Evolutionary conservation across 2,888 invertebrate genomes (phyloP), one percentile per base, ranked within the genome.

Genomic region (Hydropsyche betteni): DNA sequence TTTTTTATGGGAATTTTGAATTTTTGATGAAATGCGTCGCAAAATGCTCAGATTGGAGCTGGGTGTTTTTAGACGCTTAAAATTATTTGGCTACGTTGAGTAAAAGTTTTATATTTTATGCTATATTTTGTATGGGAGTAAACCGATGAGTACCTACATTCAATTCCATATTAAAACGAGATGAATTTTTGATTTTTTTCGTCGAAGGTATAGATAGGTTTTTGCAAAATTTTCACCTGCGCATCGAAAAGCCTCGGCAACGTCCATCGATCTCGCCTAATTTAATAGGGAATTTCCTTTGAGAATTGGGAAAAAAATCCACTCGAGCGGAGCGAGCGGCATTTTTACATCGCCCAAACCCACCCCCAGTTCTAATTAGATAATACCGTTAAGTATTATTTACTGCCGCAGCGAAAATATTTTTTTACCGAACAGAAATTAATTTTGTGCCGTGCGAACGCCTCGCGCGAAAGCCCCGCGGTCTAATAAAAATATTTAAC

Each of bases 341-440:
- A 70, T 74, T 76, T 78, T 77, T 76, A 79, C 78, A 76, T 76
- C 73, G 68, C 58, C 70, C n/a, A 24, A 64, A 58, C 64, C 73
- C 71, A 24, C 58, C 53, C 73, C 14, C 10, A 58, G 58, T 55
- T 53, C 58, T 77, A 79, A 79, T 79, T 79, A 79, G 77, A 79
- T 79, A 79, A 79, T 74, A 75, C 71, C 52, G 68, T 70, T 77
- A 79, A 79, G 76, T 76, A 75, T 75, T 77, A 79, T 79, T 79
- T 77, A 79, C 76, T 77, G 77, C 77, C 76, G 61, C 33, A 72
- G 68, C 72, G 69, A 74, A 79, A 76, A 74, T 75, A 76, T 77
- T 34, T 64, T 61, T 10, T 61, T 61, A 6, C 61, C 61, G 64
- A 64, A 64, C 64, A 24, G 33, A 64, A 64, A 64, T 64, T 64